Base-by-base conservation (phyloP, 2,888 invertebrate species). In the Meghimatium bilineatum region DNA sequence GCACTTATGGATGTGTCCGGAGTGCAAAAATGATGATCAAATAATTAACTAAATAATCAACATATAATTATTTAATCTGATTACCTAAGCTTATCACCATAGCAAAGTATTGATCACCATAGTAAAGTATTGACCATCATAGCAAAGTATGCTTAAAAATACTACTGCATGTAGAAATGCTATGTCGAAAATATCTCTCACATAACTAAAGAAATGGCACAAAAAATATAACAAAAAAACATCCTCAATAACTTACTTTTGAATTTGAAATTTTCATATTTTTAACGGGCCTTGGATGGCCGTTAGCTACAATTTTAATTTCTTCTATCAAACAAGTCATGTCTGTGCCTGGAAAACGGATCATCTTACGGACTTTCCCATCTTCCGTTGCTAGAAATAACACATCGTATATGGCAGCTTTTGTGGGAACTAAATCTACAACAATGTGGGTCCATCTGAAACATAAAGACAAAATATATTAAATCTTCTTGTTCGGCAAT, bases 281-380 rank as follows among this genome's bases (percentile, higher is more conserved):
- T 89, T 95, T 94, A 76, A 97, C 95, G 63, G 95, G 94, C 85
- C 94, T 94, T 44, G 94, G 94, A 0, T 94, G 93, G 32, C 95
- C 94, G 12, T 95, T 94, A 1, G 95, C 92, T 63, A 95, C 90
- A 36, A 93, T 88, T 88, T 96, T 96, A 96, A 98, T 97, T 87
- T 96, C 95, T 93, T 98, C 98, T 26, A 98, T 95, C 75, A 97
- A 94, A 91, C 98, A 98, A 0, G 97, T 95, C 95, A 44, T 95
- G 80, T 95, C 81, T 95, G 95, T 95, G 56, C 95, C 85, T 0
- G 97, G 96, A 86, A 97, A 94, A 20, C 97, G 95, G 0, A 96
- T 95, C 90, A 98, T 95, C 94, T 98, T 98, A 90, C 97, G 95
- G 32, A 98, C 95, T 60, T 95, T 93, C 1, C 97, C 97, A 3